Evolutionary conservation across 2,888 invertebrate genomes (phyloP), one percentile per base, ranked within the genome.

Genomic region (Phaedon cochleariae): DNA sequence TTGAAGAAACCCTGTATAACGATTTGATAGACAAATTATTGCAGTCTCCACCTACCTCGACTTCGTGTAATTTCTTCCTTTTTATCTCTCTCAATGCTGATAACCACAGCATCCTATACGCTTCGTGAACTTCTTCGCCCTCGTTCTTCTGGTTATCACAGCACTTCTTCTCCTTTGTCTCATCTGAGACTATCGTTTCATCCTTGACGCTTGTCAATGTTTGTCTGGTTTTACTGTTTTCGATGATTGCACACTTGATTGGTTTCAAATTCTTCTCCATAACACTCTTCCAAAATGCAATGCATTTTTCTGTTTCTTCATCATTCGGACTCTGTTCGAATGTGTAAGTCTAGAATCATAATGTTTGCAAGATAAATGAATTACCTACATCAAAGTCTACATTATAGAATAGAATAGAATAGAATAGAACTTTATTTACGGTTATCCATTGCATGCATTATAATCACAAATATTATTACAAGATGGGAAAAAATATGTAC

Each of bases 221-320:
- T 51, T 52, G 37, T 45, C 41, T 26, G 12, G 60, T 64, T 51
- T 68, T 65, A n/a, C 18, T 48, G 34, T 64, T 71, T 37, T 74
- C 73, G 21, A 77, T 71, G 21, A 79, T 66, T 4, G 72, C 69
- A 53, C 77, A 78, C 59, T 78, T 78, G 21, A 79, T 70, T 0
- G 78, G 78, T 22, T 70, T 72, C 59, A 79, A 64, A 62, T 79
- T 77, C 63, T 73, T 76, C 45, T 75, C 73, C 65, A 78, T 71
- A 0, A 78, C 73, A 21, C 70, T 73, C 58, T 72, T 74, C 79
- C 77, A 79, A 61, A 79, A 79, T 2, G 68, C 65, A 17, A 79
- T 72, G 57, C 79, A 79, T 70, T 79, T 78, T 59, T 77, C 71
- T 6, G 75, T 73, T 62, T 79, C 77, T n/a, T 69, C 72, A 22